A percentile compares a stretch with the other conserved stretches of the same genome.
Evolutionary conservation across 2,888 invertebrate species (phyloP).

Genomic region (Lordiphosa andalusiaca): DNA sequence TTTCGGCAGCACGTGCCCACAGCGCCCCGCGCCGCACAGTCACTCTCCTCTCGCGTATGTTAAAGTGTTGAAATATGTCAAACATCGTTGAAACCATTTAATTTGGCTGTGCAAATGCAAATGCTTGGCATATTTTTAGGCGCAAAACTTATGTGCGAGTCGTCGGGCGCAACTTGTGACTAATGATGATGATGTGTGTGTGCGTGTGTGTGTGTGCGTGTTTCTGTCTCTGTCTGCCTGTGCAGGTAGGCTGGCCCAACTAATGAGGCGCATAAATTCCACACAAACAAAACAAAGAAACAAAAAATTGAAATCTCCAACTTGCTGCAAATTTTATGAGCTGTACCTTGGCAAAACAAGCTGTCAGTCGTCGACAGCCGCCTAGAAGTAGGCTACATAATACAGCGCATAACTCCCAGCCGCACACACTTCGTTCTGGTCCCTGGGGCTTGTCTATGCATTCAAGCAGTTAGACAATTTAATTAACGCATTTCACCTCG

Average conservation of each 20-base stretch:
- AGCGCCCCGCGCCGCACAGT: neutral
- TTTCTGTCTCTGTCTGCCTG: neutral
- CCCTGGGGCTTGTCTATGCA: conserved; percentile 42
- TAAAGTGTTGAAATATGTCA: conserved; percentile 72
- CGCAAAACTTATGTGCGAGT: conserved; percentile 32
- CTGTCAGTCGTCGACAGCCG: conserved; percentile 46
- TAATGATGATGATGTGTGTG: conserved; percentile 69
- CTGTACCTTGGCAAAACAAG: conserved; percentile 52
- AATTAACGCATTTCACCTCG: conserved; percentile 65
- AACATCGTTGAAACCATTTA: conserved; percentile 70
- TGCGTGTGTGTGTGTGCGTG: no score
- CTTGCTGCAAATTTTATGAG: conserved; percentile 72
- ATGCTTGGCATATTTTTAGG: conserved; percentile 69
- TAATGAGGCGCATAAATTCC: conserved; percentile 77
- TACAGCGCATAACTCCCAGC: conserved; percentile 14
- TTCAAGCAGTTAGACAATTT: conserved; percentile 65
- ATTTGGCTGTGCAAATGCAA: conserved; percentile 50
- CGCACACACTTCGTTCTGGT: conserved; percentile 13
- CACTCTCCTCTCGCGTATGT: conserved; percentile 29
- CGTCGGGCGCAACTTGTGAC: conserved; percentile 58
- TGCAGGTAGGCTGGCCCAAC: conserved; percentile 49
- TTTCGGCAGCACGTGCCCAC: conserved; percentile 11
- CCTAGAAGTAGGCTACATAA: conserved; percentile 48
- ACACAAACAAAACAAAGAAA: conserved; percentile 47
- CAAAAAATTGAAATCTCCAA: conserved; percentile 14